These are phyloP conservation scores for Taurulus bubalis DNA, from an alignment of 2,113 vertebrate species.

Conservation along the genomic window DNA sequence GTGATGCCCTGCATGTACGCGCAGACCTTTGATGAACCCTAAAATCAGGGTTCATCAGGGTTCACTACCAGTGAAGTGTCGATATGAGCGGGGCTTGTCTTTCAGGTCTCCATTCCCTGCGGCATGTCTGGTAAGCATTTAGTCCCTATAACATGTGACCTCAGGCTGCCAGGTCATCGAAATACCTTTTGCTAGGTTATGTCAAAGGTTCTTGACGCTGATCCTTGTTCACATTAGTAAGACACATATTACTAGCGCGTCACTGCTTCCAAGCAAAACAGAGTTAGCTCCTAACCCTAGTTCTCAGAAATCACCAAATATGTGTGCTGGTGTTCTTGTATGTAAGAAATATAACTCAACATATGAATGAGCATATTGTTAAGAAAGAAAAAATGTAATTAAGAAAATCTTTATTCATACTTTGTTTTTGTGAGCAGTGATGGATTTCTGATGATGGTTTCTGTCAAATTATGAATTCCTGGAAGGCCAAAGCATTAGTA, in stretches of 20 bases:
- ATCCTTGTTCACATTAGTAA: not conserved
- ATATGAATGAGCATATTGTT: not conserved
- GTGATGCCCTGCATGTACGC: not conserved
- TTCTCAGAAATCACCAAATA: conserved; percentile 12
- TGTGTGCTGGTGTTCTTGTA: not conserved
- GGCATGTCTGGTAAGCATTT: not conserved
- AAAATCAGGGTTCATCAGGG: not conserved
- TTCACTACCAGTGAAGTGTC: not conserved
- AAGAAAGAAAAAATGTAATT: not conserved
- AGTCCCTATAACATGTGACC: conserved; percentile 12
- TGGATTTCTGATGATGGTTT: not conserved
- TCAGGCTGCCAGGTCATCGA: not conserved
- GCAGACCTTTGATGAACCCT: not conserved
- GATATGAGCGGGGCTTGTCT: not conserved
- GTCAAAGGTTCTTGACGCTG: conserved; percentile 2
- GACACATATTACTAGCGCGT: not conserved
- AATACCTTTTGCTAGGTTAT: conserved; percentile 5
- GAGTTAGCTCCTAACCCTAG: too few species aligned
- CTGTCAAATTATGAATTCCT: not conserved
- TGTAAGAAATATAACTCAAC: not conserved
- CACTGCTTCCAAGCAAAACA: conserved; percentile 10
- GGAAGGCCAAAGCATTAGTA: not conserved
- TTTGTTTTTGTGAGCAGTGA: conserved; percentile 8
- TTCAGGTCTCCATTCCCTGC: not conserved
- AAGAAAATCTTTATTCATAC: not conserved